phyloP scores from a whole-genome alignment of 2,797 vertebrate genomes.

The Halcyon badia region DNA sequence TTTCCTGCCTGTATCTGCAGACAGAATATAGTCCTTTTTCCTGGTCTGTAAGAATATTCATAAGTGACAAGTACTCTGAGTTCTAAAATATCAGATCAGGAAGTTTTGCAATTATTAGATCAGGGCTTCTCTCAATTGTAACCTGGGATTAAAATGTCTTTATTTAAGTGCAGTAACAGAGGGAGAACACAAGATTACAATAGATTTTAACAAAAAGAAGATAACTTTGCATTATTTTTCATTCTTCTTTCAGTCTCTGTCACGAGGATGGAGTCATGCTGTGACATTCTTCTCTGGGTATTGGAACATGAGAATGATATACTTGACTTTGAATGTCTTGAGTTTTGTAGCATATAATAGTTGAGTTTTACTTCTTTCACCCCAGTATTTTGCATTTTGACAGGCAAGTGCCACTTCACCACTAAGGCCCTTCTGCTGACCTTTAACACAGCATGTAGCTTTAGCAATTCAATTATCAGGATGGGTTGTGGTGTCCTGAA shows the following conservation, averaged over 20 bases:
- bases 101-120: conserved; percentile 75
- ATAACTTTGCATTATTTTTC: conserved; percentile 84
- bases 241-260: conserved; percentile 78
- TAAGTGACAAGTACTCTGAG: conserved; percentile 53
- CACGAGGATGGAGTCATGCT: conserved; percentile 75
- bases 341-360: conserved; percentile 78
- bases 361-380: conserved; percentile 76
- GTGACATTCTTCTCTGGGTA: conserved; percentile 80
- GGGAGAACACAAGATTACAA: conserved; percentile 75
- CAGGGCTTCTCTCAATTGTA: conserved; percentile 59
- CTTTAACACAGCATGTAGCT: conserved; percentile 64
- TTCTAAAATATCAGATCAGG: conserved; percentile 39
- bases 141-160: conserved; percentile 73
- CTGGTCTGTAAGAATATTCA: conserved; percentile 66
- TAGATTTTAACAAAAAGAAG: conserved; percentile 77
- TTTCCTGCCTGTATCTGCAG: conserved; percentile 8
- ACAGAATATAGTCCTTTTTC: conserved; percentile 41
- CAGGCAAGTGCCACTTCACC: conserved; percentile 73
- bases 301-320: conserved; percentile 80
- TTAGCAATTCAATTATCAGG: conserved; percentile 58
- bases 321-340: conserved; percentile 76
- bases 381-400: conserved; percentile 76
- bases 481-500: conserved; percentile 55
- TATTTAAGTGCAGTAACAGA: conserved; percentile 71
- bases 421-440: conserved; percentile 63